phyloP scores from a whole-genome alignment of 2,113 vertebrate genomes.

The Eclectus roratus region DNA sequence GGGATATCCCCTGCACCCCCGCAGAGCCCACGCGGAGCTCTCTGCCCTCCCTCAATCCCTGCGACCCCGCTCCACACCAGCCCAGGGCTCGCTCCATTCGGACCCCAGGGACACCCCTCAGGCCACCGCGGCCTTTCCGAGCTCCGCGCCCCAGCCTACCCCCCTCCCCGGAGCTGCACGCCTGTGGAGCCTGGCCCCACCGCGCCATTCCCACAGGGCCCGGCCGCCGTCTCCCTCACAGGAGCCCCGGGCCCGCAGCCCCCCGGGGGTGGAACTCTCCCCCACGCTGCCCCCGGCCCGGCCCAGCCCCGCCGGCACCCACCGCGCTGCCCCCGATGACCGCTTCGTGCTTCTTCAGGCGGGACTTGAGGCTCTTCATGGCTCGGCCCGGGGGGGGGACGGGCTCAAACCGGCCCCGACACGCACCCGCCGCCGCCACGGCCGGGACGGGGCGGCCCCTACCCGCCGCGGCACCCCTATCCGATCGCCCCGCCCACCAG shows the following conservation, averaged over 20 bases:
- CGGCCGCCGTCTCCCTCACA: too few species aligned
- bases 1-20: neutral
- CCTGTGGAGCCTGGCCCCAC: too few species aligned
- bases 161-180: too few species aligned
- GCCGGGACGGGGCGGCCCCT: neutral
- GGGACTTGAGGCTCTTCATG: constrained; percentile 94
- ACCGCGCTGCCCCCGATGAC: constrained; percentile 69
- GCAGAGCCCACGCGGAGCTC: neutral
- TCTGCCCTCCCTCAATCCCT: neutral
- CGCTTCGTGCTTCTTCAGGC: constrained; percentile 88
- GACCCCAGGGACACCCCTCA: too few species aligned
- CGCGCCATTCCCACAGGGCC: too few species aligned
- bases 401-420: neutral
- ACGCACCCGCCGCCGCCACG: neutral
- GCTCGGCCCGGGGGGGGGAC: neutral
- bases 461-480: neutral
- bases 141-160: neutral
- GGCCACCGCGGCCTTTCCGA: neutral
- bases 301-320: neutral
- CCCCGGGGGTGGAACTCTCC: neutral
- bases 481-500: neutral
- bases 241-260: too few species aligned
- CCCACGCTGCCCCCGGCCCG: neutral
- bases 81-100: neutral
- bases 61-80: rapidly evolving